Conservation (phyloP, 2,113 vertebrate genomes). For the Ctenodactylus gundi region DNA sequence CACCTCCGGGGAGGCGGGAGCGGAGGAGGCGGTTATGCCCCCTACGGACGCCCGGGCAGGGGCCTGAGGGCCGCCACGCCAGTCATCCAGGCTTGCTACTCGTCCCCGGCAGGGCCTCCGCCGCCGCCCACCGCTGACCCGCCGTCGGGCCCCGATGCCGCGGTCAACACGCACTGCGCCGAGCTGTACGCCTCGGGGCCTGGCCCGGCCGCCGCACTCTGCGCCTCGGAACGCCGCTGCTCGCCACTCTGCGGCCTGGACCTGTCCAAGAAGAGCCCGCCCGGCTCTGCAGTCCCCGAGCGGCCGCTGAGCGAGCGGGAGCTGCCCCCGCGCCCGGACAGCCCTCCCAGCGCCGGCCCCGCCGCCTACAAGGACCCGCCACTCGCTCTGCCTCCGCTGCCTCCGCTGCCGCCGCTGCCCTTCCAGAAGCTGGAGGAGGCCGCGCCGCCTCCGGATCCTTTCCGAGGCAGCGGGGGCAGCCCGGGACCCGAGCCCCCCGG, state of each 20-base stretch:
- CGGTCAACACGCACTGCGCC: conserved; percentile 90
- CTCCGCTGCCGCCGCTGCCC: conserved; percentile 55
- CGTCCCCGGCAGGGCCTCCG: conserved; percentile 82
- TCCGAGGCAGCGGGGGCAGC: conserved; percentile 80
- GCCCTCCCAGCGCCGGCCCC: conserved; percentile 77
- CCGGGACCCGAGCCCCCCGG: conserved; percentile 87
- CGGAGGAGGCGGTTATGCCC: conserved; percentile 86
- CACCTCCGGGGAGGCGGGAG: conserved; percentile 87
- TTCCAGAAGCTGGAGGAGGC: conserved; percentile 77
- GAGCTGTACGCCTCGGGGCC: conserved; percentile 93
- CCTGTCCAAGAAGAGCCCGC: conserved; percentile 97
- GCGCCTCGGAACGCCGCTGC: conserved; percentile 90
- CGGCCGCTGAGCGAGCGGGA: conserved; percentile 83
- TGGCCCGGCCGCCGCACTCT: conserved; percentile 85
- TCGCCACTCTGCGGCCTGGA: conserved; percentile 96
- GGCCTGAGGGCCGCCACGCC: conserved; percentile 92
- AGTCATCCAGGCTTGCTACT: conserved; percentile 95
- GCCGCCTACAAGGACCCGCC: conserved; percentile 86
- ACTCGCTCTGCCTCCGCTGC: conserved; percentile 68
- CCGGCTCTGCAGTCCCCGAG: conserved; percentile 83
- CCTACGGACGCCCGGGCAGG: conserved; percentile 88
- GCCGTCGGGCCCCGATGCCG: conserved; percentile 85
- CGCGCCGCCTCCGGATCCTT: conserved; percentile 71
- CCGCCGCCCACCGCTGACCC: conserved; percentile 75
- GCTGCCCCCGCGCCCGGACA: conserved; percentile 84